Conservation (phyloP, 2,888 invertebrate species). For the Drosophila nigricruria region DNA sequence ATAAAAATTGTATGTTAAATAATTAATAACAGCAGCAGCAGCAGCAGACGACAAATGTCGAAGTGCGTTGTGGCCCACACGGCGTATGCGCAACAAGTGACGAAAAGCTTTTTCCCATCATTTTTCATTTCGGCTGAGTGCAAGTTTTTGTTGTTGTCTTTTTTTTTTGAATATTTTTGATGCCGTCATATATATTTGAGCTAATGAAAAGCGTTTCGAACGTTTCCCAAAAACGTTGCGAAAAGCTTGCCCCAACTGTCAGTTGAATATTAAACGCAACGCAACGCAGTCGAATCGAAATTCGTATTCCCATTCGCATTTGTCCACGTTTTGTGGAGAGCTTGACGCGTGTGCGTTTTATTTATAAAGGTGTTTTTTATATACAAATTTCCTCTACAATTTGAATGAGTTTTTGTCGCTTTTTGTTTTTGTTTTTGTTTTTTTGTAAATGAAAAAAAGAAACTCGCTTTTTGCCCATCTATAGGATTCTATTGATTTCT, state of each 20-base stretch:
- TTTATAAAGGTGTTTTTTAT: slow-evolving; percentile 15
- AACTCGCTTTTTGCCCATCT: not conserved
- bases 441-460: not conserved
- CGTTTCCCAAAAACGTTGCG: slow-evolving; percentile 39
- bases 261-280: slow-evolving; percentile 68
- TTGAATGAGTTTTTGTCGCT: slow-evolving; percentile 3
- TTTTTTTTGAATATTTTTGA: slow-evolving; percentile 39
- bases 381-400: slow-evolving; percentile 5
- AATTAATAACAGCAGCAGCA: slow-evolving; percentile 44
- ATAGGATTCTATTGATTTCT: slow-evolving; percentile 44
- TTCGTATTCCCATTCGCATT: slow-evolving; percentile 26
- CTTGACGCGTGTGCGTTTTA: slow-evolving; percentile 32
- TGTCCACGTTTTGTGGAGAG: slow-evolving; percentile 18
- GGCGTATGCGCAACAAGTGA: slow-evolving; percentile 81
- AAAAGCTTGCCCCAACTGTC: slow-evolving; percentile 70
- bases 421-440: not conserved
- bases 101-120: slow-evolving; percentile 61
- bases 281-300: slow-evolving; percentile 62
- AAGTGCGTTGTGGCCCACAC: slow-evolving; percentile 35
- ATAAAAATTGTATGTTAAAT: slow-evolving; percentile 57
- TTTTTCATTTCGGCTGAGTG: slow-evolving; percentile 52
- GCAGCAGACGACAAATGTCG: slow-evolving; percentile 8
- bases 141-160: slow-evolving; percentile 32
- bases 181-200: slow-evolving; percentile 68
- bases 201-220: slow-evolving; percentile 66